phyloP scores from a whole-genome alignment of 2,113 vertebrate genomes.

The Micromys minutus region DNA sequence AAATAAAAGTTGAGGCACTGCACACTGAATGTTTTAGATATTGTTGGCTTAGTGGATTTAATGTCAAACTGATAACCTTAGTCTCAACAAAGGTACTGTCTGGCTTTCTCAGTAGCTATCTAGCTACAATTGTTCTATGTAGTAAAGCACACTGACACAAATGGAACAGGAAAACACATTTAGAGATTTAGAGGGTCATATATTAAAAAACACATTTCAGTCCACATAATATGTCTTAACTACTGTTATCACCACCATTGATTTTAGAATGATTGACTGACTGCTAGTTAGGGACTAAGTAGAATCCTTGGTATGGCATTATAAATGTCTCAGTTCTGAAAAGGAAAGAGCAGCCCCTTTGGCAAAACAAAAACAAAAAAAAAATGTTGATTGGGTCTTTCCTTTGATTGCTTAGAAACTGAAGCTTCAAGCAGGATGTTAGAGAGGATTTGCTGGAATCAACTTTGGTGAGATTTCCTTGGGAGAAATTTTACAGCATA shows the following conservation, averaged over 20 bases:
- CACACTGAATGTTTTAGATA: constrained; percentile 1
- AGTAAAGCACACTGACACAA: background rate
- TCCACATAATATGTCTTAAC: background rate
- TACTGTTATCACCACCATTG: background rate
- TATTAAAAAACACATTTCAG: constrained; percentile 40
- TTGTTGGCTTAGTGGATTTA: constrained; percentile 21
- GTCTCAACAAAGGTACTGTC: background rate
- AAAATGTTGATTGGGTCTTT: background rate
- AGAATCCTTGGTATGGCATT: background rate
- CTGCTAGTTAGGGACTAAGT: constrained; percentile 2
- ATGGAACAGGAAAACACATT: background rate
- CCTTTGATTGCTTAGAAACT: constrained; percentile 49
- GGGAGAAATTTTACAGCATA: constrained; percentile 76
- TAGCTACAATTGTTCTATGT: constrained; percentile 31
- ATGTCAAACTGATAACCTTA: constrained; percentile 28
- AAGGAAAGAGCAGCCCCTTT: constrained; percentile 37
- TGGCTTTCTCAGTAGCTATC: constrained; percentile 31
- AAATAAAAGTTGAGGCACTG: background rate
- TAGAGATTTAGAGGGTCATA: background rate
- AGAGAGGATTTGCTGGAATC: constrained; percentile 79
- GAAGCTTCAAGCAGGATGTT: constrained; percentile 62
- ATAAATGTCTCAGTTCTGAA: background rate
- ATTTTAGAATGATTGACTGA: constrained; percentile 23
- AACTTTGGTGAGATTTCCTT: constrained; percentile 80
- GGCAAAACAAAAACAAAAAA: no score